Conservation (phyloP, 2,797 vertebrate species). For the Scolopax bukidnonensis region DNA sequence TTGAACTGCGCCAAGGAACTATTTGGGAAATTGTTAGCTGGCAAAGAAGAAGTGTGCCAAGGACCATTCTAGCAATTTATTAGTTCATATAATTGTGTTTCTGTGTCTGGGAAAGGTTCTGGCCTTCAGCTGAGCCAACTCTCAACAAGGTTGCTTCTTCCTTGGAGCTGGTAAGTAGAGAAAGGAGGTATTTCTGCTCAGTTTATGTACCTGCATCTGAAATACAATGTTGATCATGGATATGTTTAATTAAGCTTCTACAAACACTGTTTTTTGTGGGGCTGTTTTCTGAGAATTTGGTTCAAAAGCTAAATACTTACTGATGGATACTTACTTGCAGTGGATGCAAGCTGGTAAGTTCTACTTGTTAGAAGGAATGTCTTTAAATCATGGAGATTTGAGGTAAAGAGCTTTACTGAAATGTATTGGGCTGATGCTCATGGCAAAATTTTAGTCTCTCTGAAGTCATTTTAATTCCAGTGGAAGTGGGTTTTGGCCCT, state of each 20-base stretch:
- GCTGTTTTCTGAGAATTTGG: background rate
- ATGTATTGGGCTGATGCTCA: background rate
- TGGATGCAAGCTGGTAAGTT: background rate
- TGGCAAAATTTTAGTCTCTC: background rate
- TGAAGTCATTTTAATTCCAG: background rate
- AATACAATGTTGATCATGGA: background rate
- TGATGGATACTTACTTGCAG: background rate
- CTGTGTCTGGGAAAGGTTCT: background rate
- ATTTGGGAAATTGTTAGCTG: background rate
- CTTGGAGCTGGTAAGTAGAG: background rate
- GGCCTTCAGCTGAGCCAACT: background rate
- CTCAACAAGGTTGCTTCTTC: background rate
- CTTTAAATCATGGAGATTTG: background rate
- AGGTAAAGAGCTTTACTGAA: background rate
- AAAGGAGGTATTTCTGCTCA: background rate
- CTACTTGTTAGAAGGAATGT: background rate
- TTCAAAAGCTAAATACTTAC: background rate
- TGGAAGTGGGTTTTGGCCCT: background rate
- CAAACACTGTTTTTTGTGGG: background rate
- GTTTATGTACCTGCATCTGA: background rate
- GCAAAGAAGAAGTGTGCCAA: background rate
- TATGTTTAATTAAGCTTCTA: background rate
- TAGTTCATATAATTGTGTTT: background rate
- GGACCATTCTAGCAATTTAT: background rate
- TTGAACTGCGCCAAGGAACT: background rate